Percentiles rank a stretch among this genome's conserved stretches.
phyloP scores from a whole-genome alignment of 2,797 vertebrate species.

The Cirrhinus molitorella region DNA sequence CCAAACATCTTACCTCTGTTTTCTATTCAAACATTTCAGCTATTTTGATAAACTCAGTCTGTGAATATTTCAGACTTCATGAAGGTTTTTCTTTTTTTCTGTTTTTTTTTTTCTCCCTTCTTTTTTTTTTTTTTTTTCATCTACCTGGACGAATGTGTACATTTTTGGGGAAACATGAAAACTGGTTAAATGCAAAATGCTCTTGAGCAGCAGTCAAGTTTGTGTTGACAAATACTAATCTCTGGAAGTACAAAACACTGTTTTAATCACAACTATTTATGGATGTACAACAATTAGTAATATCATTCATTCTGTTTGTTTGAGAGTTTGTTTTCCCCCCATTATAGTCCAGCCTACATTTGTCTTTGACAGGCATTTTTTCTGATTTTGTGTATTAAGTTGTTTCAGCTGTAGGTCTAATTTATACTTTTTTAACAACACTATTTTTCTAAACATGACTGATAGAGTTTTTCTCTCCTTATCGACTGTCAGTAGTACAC shows the following conservation, averaged over 20 bases:
- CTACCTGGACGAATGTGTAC: not conserved
- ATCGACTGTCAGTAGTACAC: conserved; percentile 77
- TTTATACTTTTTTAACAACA: conserved; percentile 99
- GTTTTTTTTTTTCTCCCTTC: not conserved
- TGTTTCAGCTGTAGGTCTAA: conserved; percentile 98
- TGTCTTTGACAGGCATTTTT: conserved; percentile 92
- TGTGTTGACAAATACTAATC: conserved; percentile 46
- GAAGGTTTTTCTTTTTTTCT: conserved; percentile 63
- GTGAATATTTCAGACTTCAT: conserved; percentile 74
- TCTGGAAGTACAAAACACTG: conserved; percentile 56
- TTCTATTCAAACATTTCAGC: conserved; percentile 82
- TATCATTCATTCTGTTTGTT: conserved; percentile 74
- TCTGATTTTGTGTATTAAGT: conserved; percentile 88
- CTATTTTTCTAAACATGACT: conserved; percentile 97
- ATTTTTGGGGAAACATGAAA: conserved; percentile 19
- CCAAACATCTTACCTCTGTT: conserved; percentile 82
- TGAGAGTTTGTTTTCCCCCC: conserved; percentile 68
- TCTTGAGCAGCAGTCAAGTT: conserved; percentile 27
- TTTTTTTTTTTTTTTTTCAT: not conserved
- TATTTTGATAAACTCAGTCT: conserved; percentile 77
- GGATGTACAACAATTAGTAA: conserved; percentile 40
- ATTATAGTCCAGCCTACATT: conserved; percentile 43
- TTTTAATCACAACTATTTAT: conserved; percentile 57
- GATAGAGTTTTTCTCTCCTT: conserved; percentile 80
- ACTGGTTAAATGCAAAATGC: conserved; percentile 21